Conservation (phyloP, 2,888 invertebrate genomes). For the Caenorhabditis parvicauda region DNA sequence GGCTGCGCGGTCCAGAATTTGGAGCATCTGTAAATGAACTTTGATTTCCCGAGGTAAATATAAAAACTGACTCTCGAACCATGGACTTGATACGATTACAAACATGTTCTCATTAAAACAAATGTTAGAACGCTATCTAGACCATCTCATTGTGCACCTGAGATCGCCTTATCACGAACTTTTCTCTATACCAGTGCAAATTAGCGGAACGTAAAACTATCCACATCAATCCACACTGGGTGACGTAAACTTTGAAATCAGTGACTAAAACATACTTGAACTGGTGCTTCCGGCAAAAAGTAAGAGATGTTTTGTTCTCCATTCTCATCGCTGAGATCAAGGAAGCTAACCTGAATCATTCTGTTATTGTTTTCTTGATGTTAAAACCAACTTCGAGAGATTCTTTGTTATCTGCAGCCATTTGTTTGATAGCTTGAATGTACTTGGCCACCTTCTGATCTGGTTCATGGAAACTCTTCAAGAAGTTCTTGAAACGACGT, state of each 20-base stretch:
- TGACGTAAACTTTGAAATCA: background rate
- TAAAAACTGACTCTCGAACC: too few species aligned
- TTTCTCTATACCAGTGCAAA: slow-evolving; percentile 1
- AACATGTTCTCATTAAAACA: too few species aligned
- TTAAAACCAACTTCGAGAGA: slow-evolving; percentile 73
- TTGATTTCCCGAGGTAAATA: too few species aligned
- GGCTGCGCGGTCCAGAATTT: slow-evolving; percentile 64
- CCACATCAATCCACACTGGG: background rate
- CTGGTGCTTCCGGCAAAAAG: slow-evolving; percentile 94
- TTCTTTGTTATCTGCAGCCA: slow-evolving; percentile 69
- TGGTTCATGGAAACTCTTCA: slow-evolving; percentile 47
- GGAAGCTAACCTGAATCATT: slow-evolving; percentile 76
- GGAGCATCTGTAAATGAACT: slow-evolving; percentile 51
- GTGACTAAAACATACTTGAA: slow-evolving; percentile 64
- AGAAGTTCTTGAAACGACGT: slow-evolving; percentile 70
- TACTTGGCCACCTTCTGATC: slow-evolving; percentile 46
- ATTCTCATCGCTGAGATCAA: slow-evolving; percentile 76
- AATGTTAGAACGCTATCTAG: slow-evolving; percentile 7
- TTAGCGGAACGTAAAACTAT: too few species aligned
- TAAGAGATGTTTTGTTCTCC: slow-evolving; percentile 90
- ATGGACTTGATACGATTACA: too few species aligned
- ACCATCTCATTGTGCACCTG: background rate
- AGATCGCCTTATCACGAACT: slow-evolving; percentile 8
- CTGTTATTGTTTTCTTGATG: background rate
- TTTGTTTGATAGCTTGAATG: slow-evolving; percentile 49